Percentiles rank a stretch among this genome's conserved stretches.
Conservation (phyloP, 2,888 invertebrate species). For the Ophioninae sp. region DNA sequence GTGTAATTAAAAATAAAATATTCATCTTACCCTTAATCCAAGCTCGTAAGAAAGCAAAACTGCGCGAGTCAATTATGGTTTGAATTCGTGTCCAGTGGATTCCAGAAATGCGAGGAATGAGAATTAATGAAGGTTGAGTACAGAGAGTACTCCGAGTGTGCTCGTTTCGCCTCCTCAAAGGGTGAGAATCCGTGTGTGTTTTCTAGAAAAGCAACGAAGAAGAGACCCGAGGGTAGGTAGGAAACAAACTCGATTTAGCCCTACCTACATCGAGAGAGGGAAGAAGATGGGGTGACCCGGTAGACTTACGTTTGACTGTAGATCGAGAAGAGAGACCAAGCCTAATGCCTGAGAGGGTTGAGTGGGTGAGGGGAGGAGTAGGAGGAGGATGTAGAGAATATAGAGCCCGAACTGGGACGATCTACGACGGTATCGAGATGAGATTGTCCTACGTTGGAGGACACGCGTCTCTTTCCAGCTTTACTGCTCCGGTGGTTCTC, state of each 20-base stretch:
- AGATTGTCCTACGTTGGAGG: slow-evolving; percentile 79
- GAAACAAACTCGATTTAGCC: slow-evolving; percentile 53
- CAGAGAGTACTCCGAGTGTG: slow-evolving; percentile 70
- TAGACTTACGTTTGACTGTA: slow-evolving; percentile 56
- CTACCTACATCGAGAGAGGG: slow-evolving; percentile 42
- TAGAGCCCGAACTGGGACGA: slow-evolving; percentile 79
- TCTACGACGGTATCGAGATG: slow-evolving; percentile 81
- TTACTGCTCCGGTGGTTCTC: slow-evolving; percentile 52
- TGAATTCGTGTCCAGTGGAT: slow-evolving; percentile 74
- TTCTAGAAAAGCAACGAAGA: slow-evolving; percentile 37
- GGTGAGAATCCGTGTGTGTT: slow-evolving; percentile 71
- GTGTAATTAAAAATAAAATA: no score
- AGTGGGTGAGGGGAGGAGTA: no score
- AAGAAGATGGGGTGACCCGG: slow-evolving; percentile 54
- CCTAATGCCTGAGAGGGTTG: slow-evolving; percentile 65
- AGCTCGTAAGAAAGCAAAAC: neutral
- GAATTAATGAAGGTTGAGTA: slow-evolving; percentile 56
- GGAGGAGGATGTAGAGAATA: slow-evolving; percentile 71
- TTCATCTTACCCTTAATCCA: no score
- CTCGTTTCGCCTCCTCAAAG: slow-evolving; percentile 80
- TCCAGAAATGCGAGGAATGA: slow-evolving; percentile 61
- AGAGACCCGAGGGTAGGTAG: slow-evolving; percentile 67
- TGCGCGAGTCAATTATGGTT: slow-evolving; percentile 69
- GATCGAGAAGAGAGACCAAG: slow-evolving; percentile 66
- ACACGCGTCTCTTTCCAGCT: slow-evolving; percentile 60